These are phyloP conservation scores for Sus cebifrons DNA, from an alignment of 2,797 vertebrate species.

Conservation along the genomic window DNA sequence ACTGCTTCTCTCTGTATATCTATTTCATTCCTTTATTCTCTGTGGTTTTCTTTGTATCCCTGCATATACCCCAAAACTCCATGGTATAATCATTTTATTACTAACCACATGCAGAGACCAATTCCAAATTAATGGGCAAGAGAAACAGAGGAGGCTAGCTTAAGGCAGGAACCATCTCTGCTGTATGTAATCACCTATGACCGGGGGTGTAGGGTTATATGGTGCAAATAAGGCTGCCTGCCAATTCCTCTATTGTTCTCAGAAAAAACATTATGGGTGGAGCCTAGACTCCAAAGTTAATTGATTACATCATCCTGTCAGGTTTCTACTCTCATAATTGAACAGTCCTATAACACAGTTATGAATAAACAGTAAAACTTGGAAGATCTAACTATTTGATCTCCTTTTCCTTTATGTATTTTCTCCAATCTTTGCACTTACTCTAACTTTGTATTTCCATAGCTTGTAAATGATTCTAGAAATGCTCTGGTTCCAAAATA, in stretches of 20 bases:
- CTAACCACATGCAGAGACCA: slow-evolving; percentile 64
- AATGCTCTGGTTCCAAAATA: slow-evolving; percentile 18
- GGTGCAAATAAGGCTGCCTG: slow-evolving; percentile 12
- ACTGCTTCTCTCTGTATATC: slow-evolving; percentile 18
- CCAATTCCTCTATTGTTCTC: slow-evolving; percentile 22
- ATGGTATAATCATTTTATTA: slow-evolving; percentile 65
- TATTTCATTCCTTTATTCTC: slow-evolving; percentile 43
- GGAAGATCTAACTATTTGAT: slow-evolving; percentile 9
- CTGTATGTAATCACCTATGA: slow-evolving; percentile 73
- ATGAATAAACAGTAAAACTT: slow-evolving; percentile 38
- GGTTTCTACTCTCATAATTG: not conserved
- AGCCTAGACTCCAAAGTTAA: slow-evolving; percentile 45
- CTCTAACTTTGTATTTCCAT: slow-evolving; percentile 41
- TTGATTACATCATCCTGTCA: slow-evolving; percentile 30
- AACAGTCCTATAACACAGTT: slow-evolving; percentile 15
- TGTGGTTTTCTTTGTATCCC: slow-evolving; percentile 56
- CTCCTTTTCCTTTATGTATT: slow-evolving; percentile 7
- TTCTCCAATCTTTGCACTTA: slow-evolving; percentile 19
- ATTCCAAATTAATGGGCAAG: slow-evolving; percentile 76
- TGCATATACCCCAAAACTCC: not conserved
- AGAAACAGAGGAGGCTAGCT: slow-evolving; percentile 58
- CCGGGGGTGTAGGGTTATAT: slow-evolving; percentile 18
- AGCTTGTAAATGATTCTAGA: slow-evolving; percentile 67
- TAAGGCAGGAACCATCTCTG: slow-evolving; percentile 52
- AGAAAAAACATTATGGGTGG: slow-evolving; percentile 62